Conservation (phyloP, 2,888 invertebrate species). For the Strigamia transsilvanica region DNA sequence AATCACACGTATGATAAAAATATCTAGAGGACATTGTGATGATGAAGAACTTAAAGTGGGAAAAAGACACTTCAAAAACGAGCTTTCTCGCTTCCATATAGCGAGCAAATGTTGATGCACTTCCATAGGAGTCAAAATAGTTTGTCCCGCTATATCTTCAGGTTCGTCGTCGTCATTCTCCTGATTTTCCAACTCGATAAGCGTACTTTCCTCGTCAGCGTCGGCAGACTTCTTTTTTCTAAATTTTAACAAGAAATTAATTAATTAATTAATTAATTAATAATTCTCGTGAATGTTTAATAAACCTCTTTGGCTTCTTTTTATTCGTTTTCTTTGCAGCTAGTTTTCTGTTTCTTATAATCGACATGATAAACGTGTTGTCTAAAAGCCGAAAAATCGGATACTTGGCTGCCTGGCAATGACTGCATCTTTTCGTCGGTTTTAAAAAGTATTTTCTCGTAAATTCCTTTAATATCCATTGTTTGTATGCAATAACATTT, state of each 20-base stretch:
- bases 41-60: constrained; percentile 66
- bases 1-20: constrained; percentile 84
- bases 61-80: constrained; percentile 74
- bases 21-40: constrained; percentile 73
- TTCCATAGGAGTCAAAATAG: constrained; percentile 62
- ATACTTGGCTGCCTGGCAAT: constrained; percentile 55
- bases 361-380: constrained; percentile 29
- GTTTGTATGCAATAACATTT: constrained; percentile 61
- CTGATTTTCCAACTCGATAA: constrained; percentile 48
- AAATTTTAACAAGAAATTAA: not conserved
- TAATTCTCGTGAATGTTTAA: constrained; percentile 17
- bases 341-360: not conserved
- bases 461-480: constrained; percentile 60
- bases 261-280: too few relatives aligned
- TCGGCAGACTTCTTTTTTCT: not conserved
- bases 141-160: constrained; percentile 27
- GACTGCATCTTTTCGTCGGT: constrained; percentile 55
- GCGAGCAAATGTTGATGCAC: not conserved
- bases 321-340: not conserved
- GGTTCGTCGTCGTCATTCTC: constrained; percentile 44
- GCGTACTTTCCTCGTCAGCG: not conserved
- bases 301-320: constrained; percentile 11
- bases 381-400: not conserved
- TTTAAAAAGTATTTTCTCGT: constrained; percentile 57
- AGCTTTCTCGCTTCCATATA: constrained; percentile 74